phyloP scores from a whole-genome alignment of 2,797 vertebrate genomes.

The Lepidocolaptes lacrymiger region DNA sequence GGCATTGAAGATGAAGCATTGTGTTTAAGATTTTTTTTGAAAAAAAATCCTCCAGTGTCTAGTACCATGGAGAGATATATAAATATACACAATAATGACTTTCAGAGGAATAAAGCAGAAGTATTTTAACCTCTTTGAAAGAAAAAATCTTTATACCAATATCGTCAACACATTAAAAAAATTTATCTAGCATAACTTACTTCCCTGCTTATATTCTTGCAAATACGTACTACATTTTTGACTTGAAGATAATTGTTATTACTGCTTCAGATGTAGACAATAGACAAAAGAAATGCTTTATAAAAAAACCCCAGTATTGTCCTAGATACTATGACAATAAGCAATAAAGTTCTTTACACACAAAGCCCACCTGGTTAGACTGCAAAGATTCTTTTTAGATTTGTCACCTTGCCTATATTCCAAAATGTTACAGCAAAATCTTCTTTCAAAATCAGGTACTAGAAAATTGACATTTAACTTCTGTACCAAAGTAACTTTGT shows the following conservation, averaged over 20 bases:
- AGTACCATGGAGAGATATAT: neutral
- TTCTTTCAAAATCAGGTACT: neutral
- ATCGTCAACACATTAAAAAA: neutral
- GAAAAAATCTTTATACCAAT: neutral
- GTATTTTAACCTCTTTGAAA: neutral
- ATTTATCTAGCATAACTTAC: neutral
- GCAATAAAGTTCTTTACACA: neutral
- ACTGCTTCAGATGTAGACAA: neutral
- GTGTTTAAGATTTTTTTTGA: neutral
- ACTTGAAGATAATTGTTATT: neutral
- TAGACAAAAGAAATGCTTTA: neutral
- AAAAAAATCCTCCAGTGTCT: neutral
- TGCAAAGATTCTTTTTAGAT: neutral
- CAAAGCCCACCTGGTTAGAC: neutral
- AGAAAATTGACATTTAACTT: neutral
- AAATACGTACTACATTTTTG: neutral
- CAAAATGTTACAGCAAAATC: neutral
- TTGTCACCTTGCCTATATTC: neutral
- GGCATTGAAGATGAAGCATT: neutral
- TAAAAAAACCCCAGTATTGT: neutral
- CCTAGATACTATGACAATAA: neutral
- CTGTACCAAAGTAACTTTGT: neutral
- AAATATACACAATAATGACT: neutral
- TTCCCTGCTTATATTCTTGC: neutral
- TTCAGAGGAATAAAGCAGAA: neutral